Percentiles rank a stretch among this genome's conserved stretches.
Conservation (phyloP, 2,797 vertebrate species). For the Lophotriccus pileatus region DNA sequence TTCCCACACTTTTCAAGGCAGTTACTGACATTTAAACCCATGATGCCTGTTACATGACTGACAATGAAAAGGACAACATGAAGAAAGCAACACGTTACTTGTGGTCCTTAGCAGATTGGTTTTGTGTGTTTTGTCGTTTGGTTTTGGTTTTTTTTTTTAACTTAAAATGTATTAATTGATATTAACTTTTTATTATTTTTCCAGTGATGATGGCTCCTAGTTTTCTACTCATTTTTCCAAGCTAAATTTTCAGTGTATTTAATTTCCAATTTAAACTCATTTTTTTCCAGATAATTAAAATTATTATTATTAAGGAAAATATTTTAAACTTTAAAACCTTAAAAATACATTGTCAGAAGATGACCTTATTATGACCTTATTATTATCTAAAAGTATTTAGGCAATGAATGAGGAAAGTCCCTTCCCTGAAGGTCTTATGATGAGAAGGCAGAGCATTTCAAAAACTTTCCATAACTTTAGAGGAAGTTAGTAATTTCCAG, state of each 20-base stretch:
- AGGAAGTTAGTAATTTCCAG: background rate
- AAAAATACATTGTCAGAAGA: background rate
- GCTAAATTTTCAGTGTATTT: background rate
- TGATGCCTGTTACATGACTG: background rate
- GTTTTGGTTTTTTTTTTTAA: background rate
- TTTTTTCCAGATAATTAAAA: background rate
- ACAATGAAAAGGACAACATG: background rate
- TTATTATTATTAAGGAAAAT: background rate
- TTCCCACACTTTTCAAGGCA: slow-evolving; percentile 15
- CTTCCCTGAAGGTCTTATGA: background rate
- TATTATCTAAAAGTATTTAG: too few species aligned
- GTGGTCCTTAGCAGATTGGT: background rate
- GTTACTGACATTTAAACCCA: background rate
- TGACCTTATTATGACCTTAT: background rate
- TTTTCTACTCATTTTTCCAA: background rate
- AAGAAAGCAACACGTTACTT: background rate
- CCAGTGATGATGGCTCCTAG: background rate
- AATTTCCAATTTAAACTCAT: background rate
- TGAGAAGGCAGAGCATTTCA: background rate
- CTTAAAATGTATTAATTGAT: background rate
- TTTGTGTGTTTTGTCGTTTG: background rate
- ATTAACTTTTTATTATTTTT: background rate
- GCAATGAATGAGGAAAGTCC: background rate
- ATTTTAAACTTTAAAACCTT: background rate
- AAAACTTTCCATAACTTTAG: background rate